These are phyloP conservation scores for Diglossa cyanea DNA, from an alignment of 2,797 vertebrate species.

Conservation along the genomic window DNA sequence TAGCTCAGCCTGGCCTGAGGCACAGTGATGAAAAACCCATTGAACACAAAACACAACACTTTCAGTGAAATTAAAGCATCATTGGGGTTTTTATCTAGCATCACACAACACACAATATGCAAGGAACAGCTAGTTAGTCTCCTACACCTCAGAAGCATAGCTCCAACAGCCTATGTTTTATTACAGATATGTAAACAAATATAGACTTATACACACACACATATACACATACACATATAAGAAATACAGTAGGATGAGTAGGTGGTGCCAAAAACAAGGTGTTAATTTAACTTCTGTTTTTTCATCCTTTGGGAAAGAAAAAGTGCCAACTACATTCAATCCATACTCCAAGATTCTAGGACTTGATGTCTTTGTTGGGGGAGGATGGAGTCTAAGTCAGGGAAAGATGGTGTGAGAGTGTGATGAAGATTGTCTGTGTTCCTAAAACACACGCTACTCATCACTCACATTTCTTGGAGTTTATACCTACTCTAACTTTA, in stretches of 20 bases:
- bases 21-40: background rate
- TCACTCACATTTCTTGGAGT: background rate
- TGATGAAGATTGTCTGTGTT: background rate
- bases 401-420: background rate
- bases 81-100: background rate
- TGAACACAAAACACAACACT: background rate
- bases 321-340: background rate
- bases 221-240: background rate
- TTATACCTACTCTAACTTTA: background rate
- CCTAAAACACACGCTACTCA: background rate
- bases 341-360: background rate
- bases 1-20: background rate
- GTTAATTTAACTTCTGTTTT: background rate
- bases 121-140: background rate
- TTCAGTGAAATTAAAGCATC: background rate
- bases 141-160: background rate
- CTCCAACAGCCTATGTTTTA: background rate
- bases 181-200: background rate
- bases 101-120: background rate
- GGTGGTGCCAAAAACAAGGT: background rate
- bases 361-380: background rate
- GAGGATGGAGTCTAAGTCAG: background rate
- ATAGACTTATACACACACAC: accelerated
- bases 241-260: background rate
- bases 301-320: background rate